Conservation (phyloP, 2,797 vertebrate species). For the Microctenopoma steveboyesi region DNA sequence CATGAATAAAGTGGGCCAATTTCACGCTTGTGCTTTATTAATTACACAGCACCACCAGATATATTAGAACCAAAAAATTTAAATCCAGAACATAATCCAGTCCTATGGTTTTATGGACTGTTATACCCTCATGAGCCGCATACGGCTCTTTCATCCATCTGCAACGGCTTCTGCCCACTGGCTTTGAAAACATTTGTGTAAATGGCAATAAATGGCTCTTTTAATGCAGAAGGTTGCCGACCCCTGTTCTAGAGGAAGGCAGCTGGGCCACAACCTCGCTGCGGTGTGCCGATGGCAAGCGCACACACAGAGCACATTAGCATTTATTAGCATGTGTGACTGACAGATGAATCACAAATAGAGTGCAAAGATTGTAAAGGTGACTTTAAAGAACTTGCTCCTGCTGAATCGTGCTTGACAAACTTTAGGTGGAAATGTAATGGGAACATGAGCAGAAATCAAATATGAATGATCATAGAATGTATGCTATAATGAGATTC, state of each 20-base stretch:
- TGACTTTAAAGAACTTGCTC: conserved; percentile 21
- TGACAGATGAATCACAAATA: conserved; percentile 18
- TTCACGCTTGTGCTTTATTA: conserved; percentile 43
- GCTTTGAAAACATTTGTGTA: too few species aligned
- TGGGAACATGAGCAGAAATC: neutral
- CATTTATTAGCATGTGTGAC: conserved; percentile 29
- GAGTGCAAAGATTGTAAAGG: conserved; percentile 19
- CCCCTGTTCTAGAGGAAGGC: neutral
- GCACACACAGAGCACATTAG: conserved; percentile 14
- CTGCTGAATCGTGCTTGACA: conserved; percentile 15
- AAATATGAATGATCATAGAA: conserved; percentile 1
- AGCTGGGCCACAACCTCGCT: neutral
- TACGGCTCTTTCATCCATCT: too few species aligned
- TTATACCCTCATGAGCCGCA: too few species aligned
- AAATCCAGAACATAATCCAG: neutral
- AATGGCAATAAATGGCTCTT: too few species aligned
- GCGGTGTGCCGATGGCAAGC: neutral
- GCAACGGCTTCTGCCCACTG: too few species aligned
- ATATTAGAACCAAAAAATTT: conserved; percentile 31
- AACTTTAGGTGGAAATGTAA: conserved; percentile 5
- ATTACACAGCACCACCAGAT: conserved; percentile 36
- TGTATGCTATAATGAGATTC: neutral
- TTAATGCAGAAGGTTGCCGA: too few species aligned
- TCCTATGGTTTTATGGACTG: too few species aligned
- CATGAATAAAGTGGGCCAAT: conserved; percentile 44